Percentiles rank a stretch among this genome's conserved stretches.
Evolutionary conservation across 2,797 vertebrate species (phyloP).

Genomic region (Nothura maculosa): DNA sequence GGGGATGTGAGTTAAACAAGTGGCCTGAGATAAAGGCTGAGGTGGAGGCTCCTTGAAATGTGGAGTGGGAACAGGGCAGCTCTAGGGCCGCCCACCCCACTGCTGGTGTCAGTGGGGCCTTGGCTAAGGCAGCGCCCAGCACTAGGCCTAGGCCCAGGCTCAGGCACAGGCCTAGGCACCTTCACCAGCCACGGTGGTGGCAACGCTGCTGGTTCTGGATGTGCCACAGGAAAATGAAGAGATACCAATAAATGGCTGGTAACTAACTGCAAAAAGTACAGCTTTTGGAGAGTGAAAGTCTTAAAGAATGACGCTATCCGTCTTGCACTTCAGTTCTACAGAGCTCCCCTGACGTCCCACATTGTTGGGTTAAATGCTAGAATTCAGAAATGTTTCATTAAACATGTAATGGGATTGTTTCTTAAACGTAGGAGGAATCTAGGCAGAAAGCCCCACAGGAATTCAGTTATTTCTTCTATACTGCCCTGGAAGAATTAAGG

Average conservation of each 20-base stretch:
- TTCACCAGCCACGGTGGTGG: too few species aligned
- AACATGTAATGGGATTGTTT: slow-evolving; percentile 13
- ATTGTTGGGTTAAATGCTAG: background rate
- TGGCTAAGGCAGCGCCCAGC: background rate
- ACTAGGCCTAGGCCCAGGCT: background rate
- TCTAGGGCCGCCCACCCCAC: background rate
- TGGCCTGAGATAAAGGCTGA: background rate
- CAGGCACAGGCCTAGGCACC: too few species aligned
- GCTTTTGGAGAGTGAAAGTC: background rate
- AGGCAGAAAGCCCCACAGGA: slow-evolving; percentile 6
- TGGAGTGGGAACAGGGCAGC: background rate
- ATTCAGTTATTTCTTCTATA: slow-evolving; percentile 40
- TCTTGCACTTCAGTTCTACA: background rate
- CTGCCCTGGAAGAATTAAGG: background rate
- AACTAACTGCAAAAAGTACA: background rate
- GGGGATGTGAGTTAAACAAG: background rate
- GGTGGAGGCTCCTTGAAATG: background rate
- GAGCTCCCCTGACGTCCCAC: background rate
- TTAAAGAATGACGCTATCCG: background rate
- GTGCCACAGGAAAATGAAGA: background rate
- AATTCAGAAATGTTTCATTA: slow-evolving; percentile 25
- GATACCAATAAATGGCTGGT: background rate
- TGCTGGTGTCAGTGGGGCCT: background rate
- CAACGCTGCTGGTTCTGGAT: too few species aligned
- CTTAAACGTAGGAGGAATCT: background rate